phyloP scores from a whole-genome alignment of 2,113 vertebrate genomes.

The Aythya baeri region DNA sequence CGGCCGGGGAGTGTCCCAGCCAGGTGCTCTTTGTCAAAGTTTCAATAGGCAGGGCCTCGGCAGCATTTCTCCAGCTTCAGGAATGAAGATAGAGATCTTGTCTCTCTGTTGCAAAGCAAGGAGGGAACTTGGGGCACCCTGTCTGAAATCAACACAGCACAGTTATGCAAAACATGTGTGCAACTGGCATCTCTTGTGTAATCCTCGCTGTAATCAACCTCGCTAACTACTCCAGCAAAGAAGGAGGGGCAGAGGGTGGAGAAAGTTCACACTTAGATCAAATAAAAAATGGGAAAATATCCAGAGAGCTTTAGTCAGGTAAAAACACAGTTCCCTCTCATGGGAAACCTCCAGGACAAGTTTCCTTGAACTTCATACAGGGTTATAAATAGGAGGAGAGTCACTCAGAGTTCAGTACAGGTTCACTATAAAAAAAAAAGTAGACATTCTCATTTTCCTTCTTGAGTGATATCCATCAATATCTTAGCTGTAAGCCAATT shows the following conservation, averaged over 20 bases:
- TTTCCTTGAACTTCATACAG: slow-evolving; percentile 52
- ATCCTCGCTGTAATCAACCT: slow-evolving; percentile 62
- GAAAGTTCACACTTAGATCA: slow-evolving; percentile 77
- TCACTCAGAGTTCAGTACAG: slow-evolving; percentile 30
- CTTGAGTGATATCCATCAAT: slow-evolving; percentile 49
- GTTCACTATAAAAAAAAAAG: slow-evolving; percentile 10
- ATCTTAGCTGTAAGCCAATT: slow-evolving; percentile 30
- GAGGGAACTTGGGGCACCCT: slow-evolving; percentile 39
- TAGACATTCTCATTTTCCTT: slow-evolving; percentile 50
- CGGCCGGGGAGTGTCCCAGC: not conserved
- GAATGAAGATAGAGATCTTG: slow-evolving; percentile 63
- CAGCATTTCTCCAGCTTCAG: slow-evolving; percentile 35
- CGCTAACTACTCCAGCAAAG: slow-evolving; percentile 63
- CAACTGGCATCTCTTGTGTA: slow-evolving; percentile 73
- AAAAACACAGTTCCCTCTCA: slow-evolving; percentile 63
- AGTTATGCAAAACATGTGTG: slow-evolving; percentile 75
- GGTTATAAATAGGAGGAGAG: slow-evolving; percentile 57
- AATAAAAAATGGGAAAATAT: slow-evolving; percentile 65
- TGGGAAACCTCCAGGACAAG: slow-evolving; percentile 67
- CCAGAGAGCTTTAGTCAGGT: slow-evolving; percentile 72
- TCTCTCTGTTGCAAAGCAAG: slow-evolving; percentile 22
- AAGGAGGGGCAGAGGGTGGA: slow-evolving; percentile 64
- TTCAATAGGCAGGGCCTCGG: slow-evolving; percentile 14
- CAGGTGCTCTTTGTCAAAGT: slow-evolving; percentile 28
- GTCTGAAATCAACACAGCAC: slow-evolving; percentile 61